Evolutionary conservation across 1,140 invertebrate species (phyloP).

Genomic region (Centruroides sculpturatus): DNA sequence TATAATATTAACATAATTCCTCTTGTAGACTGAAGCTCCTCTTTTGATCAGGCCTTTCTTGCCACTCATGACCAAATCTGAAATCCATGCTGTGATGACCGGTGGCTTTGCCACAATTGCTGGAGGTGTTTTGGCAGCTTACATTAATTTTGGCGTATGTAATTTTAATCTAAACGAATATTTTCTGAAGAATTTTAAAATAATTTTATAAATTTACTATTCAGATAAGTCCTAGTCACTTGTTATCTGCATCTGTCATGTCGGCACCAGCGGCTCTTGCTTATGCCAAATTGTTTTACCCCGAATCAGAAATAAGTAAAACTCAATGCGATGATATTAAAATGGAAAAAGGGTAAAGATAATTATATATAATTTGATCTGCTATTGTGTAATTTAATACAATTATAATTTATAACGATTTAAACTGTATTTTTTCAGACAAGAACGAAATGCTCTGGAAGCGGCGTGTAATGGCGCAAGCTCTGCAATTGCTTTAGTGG

Average conservation of each 20-base stretch:
- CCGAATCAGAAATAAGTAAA: constrained; percentile 62
- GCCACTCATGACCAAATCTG: constrained; percentile 63
- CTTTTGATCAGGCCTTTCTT: constrained; percentile 77
- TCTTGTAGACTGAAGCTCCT: constrained; percentile 65
- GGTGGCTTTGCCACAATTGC: constrained; percentile 91
- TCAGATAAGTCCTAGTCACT: constrained; percentile 31
- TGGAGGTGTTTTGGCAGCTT: constrained; percentile 81
- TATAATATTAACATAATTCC: too few species aligned
- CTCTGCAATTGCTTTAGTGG: constrained; percentile 60
- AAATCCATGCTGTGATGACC: constrained; percentile 83
- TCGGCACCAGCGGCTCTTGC: constrained; percentile 81
- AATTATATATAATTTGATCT: not conserved
- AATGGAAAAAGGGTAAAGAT: constrained; percentile 25
- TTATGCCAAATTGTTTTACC: constrained; percentile 77
- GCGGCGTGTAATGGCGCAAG: constrained; percentile 76
- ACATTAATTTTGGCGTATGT: constrained; percentile 76
- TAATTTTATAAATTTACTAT: too few species aligned
- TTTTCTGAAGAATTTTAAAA: not conserved
- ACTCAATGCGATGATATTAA: constrained; percentile 46
- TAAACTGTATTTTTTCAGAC: constrained; percentile 32
- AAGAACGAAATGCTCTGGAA: constrained; percentile 67
- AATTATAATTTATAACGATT: too few species aligned
- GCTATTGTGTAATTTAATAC: too few species aligned
- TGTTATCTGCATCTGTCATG: constrained; percentile 84
- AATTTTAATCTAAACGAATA: not conserved